These are phyloP conservation scores for Reinhardtius hippoglossoides DNA, from an alignment of 2,113 vertebrate genomes.

Conservation along the genomic window DNA sequence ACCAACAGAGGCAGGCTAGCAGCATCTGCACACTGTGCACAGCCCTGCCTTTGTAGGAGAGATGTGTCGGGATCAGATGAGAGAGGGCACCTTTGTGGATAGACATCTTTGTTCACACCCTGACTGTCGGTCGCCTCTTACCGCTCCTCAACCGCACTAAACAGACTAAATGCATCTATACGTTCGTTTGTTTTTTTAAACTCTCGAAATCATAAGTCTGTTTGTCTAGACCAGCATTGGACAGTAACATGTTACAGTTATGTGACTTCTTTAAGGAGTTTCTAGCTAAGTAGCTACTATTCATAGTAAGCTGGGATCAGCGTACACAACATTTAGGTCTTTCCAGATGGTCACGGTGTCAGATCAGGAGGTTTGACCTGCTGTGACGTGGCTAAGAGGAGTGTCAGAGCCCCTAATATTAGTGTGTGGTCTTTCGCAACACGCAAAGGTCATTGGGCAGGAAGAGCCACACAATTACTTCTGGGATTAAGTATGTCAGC, in stretches of 20 bases:
- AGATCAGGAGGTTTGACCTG: conserved; percentile 22
- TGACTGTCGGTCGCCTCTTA: conserved; percentile 27
- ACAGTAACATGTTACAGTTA: neutral
- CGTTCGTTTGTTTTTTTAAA: neutral
- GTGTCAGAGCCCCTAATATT: neutral
- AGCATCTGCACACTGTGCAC: conserved; percentile 57
- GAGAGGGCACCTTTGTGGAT: conserved; percentile 71
- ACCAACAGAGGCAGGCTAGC: conserved; percentile 63
- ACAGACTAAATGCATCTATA: conserved; percentile 2
- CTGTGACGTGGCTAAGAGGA: neutral
- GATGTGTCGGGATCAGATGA: conserved; percentile 70
- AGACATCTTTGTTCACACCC: conserved; percentile 63
- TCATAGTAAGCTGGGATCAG: neutral
- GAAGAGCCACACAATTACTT: neutral
- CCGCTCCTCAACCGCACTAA: neutral
- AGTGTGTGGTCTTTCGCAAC: neutral
- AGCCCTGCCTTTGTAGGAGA: conserved; percentile 60
- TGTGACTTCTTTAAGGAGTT: neutral
- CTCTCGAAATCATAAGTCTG: neutral
- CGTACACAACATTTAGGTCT: neutral
- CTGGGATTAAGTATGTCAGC: neutral
- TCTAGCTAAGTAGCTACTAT: neutral
- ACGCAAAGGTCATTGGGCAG: neutral
- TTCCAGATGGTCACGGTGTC: conserved; percentile 6
- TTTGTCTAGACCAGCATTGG: neutral